Percentiles rank a stretch among this genome's conserved stretches.
Evolutionary conservation across 2,113 vertebrate genomes (phyloP).

Genomic region (Muntiacus muntjak): DNA sequence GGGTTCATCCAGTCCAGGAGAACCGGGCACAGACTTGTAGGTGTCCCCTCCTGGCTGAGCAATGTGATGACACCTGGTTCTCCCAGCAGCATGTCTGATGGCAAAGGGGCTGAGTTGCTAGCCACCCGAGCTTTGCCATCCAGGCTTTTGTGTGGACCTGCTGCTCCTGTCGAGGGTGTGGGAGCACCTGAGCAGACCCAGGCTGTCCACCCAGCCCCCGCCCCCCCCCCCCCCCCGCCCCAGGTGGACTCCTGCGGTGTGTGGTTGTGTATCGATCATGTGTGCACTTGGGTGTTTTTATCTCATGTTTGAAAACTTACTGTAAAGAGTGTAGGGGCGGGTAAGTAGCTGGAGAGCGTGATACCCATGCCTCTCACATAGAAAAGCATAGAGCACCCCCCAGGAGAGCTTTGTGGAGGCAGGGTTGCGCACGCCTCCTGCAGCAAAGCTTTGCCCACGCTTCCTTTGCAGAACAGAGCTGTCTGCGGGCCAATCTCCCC

Average conservation of each 20-base stretch:
- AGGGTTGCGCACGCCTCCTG: rapidly evolving
- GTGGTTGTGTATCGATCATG: rapidly evolving
- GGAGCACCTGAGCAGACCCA: background rate
- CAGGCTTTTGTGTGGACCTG: rapidly evolving
- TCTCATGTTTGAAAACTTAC: background rate
- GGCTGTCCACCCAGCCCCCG: background rate
- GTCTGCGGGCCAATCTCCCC: rapidly evolving
- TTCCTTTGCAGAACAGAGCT: background rate
- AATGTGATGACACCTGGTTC: rapidly evolving
- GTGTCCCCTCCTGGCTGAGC: rapidly evolving
- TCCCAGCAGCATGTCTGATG: rapidly evolving
- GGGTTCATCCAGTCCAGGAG: rapidly evolving
- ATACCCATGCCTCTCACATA: rapidly evolving
- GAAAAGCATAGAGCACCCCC: background rate
- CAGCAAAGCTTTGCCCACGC: rapidly evolving
- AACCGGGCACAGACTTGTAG: rapidly evolving
- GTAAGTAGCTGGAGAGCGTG: background rate
- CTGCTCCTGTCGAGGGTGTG: rapidly evolving
- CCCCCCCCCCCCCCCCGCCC: background rate
- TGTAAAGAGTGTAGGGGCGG: too few species aligned
- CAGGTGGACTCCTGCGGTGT: background rate
- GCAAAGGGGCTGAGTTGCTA: rapidly evolving
- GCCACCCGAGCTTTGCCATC: rapidly evolving
- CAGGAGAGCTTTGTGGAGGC: background rate
- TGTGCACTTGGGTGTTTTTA: background rate